Evolutionary conservation across 23 tunicate genomes (phyloP).

Genomic region (Halocynthia aurantium): DNA sequence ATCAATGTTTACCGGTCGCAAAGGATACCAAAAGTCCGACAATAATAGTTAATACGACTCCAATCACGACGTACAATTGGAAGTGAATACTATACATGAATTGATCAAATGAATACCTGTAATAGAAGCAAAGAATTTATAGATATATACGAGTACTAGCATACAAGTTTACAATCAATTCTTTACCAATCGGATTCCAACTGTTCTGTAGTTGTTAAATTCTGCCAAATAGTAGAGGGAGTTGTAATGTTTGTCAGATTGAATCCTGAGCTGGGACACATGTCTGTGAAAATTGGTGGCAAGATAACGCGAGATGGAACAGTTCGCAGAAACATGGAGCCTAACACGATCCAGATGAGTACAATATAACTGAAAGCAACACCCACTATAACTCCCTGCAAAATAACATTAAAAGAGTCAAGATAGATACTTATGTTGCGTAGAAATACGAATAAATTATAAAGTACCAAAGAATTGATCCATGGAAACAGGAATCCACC

Average conservation of each 20-base stretch:
- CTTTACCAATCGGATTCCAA: no score
- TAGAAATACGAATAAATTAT: no score
- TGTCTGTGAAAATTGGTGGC: neutral
- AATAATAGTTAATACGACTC: neutral
- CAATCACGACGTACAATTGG: neutral
- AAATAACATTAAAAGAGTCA: neutral
- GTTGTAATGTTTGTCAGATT: neutral
- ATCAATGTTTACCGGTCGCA: neutral
- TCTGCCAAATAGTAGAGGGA: no score
- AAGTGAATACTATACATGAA: neutral
- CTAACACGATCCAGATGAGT: constrained; percentile 5
- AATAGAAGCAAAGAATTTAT: neutral
- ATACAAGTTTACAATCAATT: no score
- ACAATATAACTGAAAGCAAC: neutral
- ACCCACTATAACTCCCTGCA: constrained; percentile 10
- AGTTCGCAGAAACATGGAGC: neutral
- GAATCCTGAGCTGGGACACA: neutral
- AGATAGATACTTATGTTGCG: no score
- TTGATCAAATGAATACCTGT: constrained; percentile 6
- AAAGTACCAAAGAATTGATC: neutral
- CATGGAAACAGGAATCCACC: constrained; percentile 11
- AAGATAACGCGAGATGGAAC: constrained; percentile 5
- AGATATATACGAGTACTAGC: neutral
- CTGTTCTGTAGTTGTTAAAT: no score
- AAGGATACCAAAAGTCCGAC: neutral